Evolutionary conservation across 2,797 vertebrate genomes (phyloP).

Genomic region (Cygnus olor): DNA sequence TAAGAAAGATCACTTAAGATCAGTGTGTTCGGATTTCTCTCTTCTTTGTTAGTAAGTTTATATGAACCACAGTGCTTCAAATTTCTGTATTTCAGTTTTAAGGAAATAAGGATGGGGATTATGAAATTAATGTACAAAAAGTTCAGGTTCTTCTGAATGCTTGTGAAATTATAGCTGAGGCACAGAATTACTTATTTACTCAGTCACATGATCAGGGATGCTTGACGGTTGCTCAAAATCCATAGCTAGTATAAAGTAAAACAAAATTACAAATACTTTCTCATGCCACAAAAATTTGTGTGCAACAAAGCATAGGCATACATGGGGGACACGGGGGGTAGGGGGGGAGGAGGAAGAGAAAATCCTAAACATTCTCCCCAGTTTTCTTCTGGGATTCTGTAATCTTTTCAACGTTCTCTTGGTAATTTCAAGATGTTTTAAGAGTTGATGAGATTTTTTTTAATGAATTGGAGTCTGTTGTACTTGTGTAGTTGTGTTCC

Average conservation of each 20-base stretch:
- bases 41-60: not conserved
- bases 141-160: not conserved
- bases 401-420: not conserved
- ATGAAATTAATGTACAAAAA: not conserved
- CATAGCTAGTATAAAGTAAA: not conserved
- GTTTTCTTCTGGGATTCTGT: not conserved
- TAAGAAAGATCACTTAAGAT: not conserved
- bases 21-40: not conserved
- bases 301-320: not conserved
- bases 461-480: not conserved
- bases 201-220: not conserved
- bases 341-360: no score
- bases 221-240: not conserved
- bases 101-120: not conserved
- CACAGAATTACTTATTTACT: not conserved
- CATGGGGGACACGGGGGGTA: no score
- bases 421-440: not conserved
- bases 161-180: not conserved
- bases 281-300: not conserved
- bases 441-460: not conserved
- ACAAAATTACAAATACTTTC: not conserved
- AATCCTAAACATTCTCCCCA: not conserved
- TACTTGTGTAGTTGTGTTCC: not conserved
- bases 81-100: not conserved
- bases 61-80: not conserved